These are phyloP conservation scores for Drosophila subsilvestris DNA, from an alignment of 2,888 invertebrate species.

Conservation along the genomic window DNA sequence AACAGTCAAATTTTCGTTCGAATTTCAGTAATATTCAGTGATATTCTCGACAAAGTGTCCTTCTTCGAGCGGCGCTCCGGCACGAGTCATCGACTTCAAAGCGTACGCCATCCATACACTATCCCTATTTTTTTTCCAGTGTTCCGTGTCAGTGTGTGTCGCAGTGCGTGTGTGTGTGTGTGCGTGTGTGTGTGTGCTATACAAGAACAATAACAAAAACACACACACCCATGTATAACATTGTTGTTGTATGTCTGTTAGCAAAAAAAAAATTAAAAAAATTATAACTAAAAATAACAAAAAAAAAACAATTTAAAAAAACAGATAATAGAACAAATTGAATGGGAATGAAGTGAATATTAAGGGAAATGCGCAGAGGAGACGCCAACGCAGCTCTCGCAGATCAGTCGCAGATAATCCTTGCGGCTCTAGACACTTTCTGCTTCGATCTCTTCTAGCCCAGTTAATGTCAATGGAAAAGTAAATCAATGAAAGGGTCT, in stretches of 20 bases:
- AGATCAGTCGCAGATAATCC: background rate
- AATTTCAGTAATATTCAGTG: background rate
- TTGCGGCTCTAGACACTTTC: no score
- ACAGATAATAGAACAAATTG: background rate
- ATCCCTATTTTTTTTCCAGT: constrained; percentile 40
- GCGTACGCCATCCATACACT: constrained; percentile 51
- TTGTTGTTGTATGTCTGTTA: background rate
- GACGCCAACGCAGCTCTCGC: no score
- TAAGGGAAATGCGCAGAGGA: background rate
- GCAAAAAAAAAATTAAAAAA: constrained; percentile 6
- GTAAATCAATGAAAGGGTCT: constrained; percentile 8
- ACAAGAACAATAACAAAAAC: constrained; percentile 42
- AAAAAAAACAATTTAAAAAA: constrained; percentile 22
- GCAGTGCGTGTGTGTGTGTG: constrained; percentile 36
- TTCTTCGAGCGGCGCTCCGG: constrained; percentile 57
- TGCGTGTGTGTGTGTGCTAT: constrained; percentile 6
- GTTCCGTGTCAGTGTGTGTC: constrained; percentile 20
- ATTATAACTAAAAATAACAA: constrained; percentile 20
- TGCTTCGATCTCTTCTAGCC: constrained; percentile 1
- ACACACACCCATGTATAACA: background rate
- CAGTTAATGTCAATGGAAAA: constrained; percentile 10
- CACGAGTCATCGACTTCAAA: constrained; percentile 63
- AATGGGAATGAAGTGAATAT: background rate
- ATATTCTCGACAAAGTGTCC: background rate
- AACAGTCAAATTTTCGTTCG: background rate